These are phyloP conservation scores for Actinostola sp. DNA, from an alignment of 92 coral and sea anemone genomes.

Conservation along the genomic window DNA sequence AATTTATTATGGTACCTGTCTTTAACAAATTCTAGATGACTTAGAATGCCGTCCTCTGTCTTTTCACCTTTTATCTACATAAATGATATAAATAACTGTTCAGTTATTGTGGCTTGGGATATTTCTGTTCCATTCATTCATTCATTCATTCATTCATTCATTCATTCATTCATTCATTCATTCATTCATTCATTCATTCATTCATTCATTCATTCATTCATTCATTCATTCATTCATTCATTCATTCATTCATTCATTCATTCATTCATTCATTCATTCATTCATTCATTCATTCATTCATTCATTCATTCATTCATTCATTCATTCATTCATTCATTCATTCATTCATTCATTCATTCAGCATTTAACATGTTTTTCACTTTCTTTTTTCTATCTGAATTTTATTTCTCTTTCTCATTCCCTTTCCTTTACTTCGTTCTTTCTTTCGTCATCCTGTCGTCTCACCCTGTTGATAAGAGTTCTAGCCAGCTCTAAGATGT, in stretches of 20 bases:
- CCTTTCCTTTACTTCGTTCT: neutral
- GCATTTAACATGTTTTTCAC: neutral
- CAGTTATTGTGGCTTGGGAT: neutral
- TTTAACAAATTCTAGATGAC: conserved; percentile 49
- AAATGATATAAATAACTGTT: neutral
- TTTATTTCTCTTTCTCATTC: neutral
- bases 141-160: neutral
- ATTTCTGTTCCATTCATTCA: neutral
- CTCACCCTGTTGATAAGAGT: conserved; percentile 37
- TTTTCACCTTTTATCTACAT: conserved; percentile 47
- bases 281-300: too few relatives aligned
- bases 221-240: too few relatives aligned
- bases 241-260: too few relatives aligned
- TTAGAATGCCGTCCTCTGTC: conserved; percentile 32
- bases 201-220: too few relatives aligned
- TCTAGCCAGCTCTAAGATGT: conserved; percentile 52
- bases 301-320: too few relatives aligned
- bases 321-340: neutral
- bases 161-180: neutral
- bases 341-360: neutral
- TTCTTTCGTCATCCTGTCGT: too few relatives aligned
- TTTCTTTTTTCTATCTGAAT: too few relatives aligned
- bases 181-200: too few relatives aligned
- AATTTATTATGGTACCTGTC: too few relatives aligned
- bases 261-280: too few relatives aligned